Conservation (phyloP, 2,113 vertebrate species). For the Odontophorus gujanensis region DNA sequence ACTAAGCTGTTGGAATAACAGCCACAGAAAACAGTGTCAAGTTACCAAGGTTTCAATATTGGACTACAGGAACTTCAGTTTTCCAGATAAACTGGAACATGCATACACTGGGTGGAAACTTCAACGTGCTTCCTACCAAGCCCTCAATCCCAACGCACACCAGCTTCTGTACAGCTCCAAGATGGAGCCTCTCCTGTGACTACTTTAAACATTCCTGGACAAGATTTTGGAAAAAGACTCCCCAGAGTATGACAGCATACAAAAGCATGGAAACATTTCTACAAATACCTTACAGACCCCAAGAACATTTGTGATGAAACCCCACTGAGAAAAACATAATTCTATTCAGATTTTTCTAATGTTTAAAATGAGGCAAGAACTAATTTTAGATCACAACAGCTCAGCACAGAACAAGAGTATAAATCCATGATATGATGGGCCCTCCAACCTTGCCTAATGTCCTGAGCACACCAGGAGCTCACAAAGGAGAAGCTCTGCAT, state of each 20-base stretch:
- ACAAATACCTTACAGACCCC: conserved; percentile 6
- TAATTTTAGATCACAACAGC: background rate
- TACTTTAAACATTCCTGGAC: conserved; percentile 30
- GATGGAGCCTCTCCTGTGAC: background rate
- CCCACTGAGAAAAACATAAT: background rate
- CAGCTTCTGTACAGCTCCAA: background rate
- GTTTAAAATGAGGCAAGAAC: background rate
- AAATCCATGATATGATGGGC: background rate
- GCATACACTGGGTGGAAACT: background rate
- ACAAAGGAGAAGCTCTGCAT: background rate
- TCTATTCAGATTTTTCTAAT: background rate
- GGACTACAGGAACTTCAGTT: background rate
- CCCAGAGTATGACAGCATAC: background rate
- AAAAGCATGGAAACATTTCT: conserved; percentile 14
- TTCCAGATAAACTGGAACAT: background rate
- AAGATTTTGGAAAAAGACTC: conserved; percentile 22
- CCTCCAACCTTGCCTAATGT: background rate
- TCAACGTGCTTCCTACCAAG: background rate
- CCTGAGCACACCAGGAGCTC: background rate
- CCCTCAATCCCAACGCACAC: background rate
- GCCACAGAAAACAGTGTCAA: background rate
- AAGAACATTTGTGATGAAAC: background rate
- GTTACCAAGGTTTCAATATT: background rate
- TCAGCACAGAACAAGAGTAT: background rate
- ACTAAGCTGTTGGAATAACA: background rate